Percentiles rank a stretch among this genome's conserved stretches.
Conservation (phyloP, 2,888 invertebrate species). For the Tenthredo amoena region DNA sequence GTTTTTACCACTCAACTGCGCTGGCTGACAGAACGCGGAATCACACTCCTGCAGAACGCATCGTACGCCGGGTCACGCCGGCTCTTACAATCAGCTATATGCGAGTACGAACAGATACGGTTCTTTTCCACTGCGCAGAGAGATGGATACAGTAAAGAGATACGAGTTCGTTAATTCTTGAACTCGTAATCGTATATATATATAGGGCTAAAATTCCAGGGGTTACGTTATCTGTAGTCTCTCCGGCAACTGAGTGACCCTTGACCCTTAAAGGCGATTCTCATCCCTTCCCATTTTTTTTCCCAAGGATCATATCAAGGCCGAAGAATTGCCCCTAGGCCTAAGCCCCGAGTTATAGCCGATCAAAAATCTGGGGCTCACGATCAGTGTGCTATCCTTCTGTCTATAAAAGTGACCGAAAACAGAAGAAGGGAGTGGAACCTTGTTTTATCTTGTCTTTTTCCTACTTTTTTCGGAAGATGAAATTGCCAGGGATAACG, state of each 20-base stretch:
- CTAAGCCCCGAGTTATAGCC: conserved; percentile 34
- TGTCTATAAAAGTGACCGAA: conserved; percentile 11
- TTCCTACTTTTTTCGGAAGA: not conserved
- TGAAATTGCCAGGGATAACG: not conserved
- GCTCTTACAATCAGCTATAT: not conserved
- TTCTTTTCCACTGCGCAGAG: not conserved
- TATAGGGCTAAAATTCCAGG: not conserved
- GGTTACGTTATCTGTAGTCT: conserved; percentile 17
- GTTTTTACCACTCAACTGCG: not conserved
- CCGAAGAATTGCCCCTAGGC: conserved; percentile 3
- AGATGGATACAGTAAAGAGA: not conserved
- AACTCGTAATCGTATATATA: conserved; percentile 1
- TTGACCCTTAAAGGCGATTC: conserved; percentile 12
- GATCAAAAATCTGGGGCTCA: conserved; percentile 36
- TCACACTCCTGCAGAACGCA: not conserved
- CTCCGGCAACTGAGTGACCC: not conserved
- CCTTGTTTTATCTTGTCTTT: not conserved
- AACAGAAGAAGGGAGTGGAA: not conserved
- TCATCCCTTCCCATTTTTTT: not conserved
- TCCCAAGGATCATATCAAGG: conserved; percentile 26
- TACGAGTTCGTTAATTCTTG: not conserved
- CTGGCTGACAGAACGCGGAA: not conserved
- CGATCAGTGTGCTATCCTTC: conserved; percentile 15
- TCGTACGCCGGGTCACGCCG: no score
- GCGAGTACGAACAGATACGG: not conserved